These are phyloP conservation scores for Argopecten irradians DNA, from an alignment of 1,140 invertebrate genomes.

Conservation along the genomic window DNA sequence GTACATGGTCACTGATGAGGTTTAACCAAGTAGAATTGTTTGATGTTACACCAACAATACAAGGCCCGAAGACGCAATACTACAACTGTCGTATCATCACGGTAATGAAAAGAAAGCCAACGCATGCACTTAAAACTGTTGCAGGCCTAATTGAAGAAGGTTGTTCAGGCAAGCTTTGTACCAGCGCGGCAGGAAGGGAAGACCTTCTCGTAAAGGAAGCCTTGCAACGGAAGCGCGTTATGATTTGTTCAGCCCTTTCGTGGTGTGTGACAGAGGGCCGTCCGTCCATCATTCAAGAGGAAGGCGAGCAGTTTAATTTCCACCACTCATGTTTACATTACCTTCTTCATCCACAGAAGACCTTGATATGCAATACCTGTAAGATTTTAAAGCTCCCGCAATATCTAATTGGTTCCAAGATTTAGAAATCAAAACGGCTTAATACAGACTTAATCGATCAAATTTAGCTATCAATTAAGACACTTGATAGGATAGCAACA, in stretches of 20 bases:
- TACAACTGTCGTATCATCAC: not conserved
- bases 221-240: not conserved
- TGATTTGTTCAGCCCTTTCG: not conserved
- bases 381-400: not conserved
- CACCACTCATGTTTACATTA: slow-evolving; percentile 6
- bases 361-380: not conserved
- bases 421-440: slow-evolving; percentile 8
- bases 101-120: slow-evolving; percentile 8
- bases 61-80: not conserved
- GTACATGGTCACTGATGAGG: not conserved
- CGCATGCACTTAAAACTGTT: slow-evolving; percentile 13
- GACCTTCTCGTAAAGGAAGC: not conserved
- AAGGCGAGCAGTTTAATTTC: slow-evolving; percentile 21
- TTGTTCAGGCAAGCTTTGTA: slow-evolving; percentile 4
- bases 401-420: slow-evolving; percentile 5
- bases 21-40: not conserved
- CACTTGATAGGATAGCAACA: not conserved
- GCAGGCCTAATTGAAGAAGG: slow-evolving; percentile 15
- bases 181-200: slow-evolving; percentile 11
- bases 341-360: not conserved
- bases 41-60: not conserved
- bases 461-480: slow-evolving; percentile 16
- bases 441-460: slow-evolving; percentile 18
- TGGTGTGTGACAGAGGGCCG: not conserved
- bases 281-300: not conserved